Evolutionary conservation across 1,140 invertebrate genomes (phyloP), one percentile per base, ranked within the genome.

Genomic region (Atopsyche davidsoni): DNA sequence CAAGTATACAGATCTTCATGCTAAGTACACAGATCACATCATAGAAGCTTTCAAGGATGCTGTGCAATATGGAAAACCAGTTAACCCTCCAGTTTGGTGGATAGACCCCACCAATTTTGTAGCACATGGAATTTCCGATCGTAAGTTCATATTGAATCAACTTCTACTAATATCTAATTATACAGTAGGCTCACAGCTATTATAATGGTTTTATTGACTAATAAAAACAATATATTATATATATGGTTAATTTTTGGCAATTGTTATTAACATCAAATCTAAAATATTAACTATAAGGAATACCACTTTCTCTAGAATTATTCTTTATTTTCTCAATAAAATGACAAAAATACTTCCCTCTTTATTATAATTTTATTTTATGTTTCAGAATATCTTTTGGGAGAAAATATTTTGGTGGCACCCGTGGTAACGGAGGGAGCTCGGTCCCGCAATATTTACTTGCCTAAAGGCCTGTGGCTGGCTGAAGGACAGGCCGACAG

Each of bases 21-120:
- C 67, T 14, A 51, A 72, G 16, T 76, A 79, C 44, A 57, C 77
- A 1, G 65, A 70, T 28, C 58, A 62, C 11, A 79, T 87, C 25
- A 45, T 77, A 0, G 47, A 60, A 14, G 59, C 72, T 3, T 77
- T 80, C 58, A 59, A 75, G 19, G 65, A 76, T 40, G 65, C 79
- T 16, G 66, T 78, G 0, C 17, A 59, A 6, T 69, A 68, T 10
- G 85, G 83, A 50, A 63, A 65, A 18, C 82, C 83, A 2, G 68
- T 84, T 4, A 81, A 87, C 63, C 70, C 82, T 35, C 85, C 86
- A 0, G 72, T 89, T 7, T 89, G 86, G 86, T 89, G 85, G 85
- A 73, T 85, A 0, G 80, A 79, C 59, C 83, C 84, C 0, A 63
- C 59, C 0, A 74, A 85, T 57, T 6, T 31, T 32, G 43, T 36